Conservation (phyloP, 2,888 invertebrate species). For the Pristionchus mayeri region DNA sequence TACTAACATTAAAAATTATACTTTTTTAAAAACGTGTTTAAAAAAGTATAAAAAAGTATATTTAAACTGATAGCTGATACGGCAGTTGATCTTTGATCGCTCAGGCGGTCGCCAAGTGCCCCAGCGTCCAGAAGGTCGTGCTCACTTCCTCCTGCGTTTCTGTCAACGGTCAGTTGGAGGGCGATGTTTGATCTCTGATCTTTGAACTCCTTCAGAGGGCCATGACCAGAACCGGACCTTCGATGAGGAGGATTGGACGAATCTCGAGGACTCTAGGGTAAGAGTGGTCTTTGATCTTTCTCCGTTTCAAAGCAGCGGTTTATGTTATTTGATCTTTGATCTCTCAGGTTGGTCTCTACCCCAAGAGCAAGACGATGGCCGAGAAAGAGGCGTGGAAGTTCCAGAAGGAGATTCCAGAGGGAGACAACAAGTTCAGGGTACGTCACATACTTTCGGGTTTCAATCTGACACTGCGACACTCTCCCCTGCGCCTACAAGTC, state of each 20-base stretch:
- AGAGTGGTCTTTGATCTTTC: background rate
- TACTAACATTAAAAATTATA: no score
- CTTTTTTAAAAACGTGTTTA: no score
- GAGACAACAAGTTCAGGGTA: constrained; percentile 46
- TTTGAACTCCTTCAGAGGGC: constrained; percentile 64
- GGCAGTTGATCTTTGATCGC: constrained; percentile 35
- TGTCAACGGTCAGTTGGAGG: constrained; percentile 73
- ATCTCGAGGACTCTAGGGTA: constrained; percentile 57
- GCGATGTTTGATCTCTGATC: background rate
- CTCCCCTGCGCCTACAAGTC: no score
- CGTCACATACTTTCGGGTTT: no score
- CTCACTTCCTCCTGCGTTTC: constrained; percentile 79
- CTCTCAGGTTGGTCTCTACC: constrained; percentile 64
- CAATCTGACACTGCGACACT: no score
- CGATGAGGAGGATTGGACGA: constrained; percentile 71
- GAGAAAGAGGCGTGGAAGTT: constrained; percentile 81
- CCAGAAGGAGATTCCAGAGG: constrained; percentile 52
- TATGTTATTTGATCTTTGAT: background rate
- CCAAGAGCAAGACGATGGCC: constrained; percentile 79
- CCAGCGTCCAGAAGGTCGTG: constrained; percentile 79
- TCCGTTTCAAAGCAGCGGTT: background rate
- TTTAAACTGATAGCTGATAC: no score
- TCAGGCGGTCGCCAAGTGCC: constrained; percentile 79
- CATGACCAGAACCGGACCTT: constrained; percentile 67
- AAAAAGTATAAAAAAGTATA: no score